phyloP scores from a whole-genome alignment of 2,888 invertebrate genomes.

The Oxycera nigricornis region DNA sequence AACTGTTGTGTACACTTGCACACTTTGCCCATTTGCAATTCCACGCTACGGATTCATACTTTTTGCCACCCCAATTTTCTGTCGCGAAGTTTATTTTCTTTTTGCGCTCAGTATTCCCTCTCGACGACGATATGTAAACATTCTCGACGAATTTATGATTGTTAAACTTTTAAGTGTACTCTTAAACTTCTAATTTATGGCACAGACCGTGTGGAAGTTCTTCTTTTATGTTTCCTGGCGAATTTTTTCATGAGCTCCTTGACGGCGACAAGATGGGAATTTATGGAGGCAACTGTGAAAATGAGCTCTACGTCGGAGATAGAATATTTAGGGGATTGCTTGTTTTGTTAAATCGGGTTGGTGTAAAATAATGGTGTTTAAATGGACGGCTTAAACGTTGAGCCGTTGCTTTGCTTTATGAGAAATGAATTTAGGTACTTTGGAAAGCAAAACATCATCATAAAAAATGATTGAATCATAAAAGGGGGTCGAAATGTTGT shows the following conservation, averaged over 20 bases:
- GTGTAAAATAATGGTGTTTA: too few species aligned
- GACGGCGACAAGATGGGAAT: background rate
- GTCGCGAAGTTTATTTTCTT: background rate
- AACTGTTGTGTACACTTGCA: background rate
- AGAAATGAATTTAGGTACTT: too few species aligned
- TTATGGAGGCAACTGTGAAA: too few species aligned
- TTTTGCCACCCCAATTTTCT: background rate
- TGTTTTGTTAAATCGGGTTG: too few species aligned
- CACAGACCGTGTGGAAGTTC: slow-evolving; percentile 15
- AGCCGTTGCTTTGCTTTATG: too few species aligned
- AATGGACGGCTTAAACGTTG: too few species aligned
- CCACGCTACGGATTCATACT: background rate
- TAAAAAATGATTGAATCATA: too few species aligned
- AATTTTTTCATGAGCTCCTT: background rate
- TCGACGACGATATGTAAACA: slow-evolving; percentile 41
- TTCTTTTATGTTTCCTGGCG: slow-evolving; percentile 8
- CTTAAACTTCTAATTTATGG: slow-evolving; percentile 43
- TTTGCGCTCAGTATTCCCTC: background rate
- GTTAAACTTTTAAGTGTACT: slow-evolving; percentile 43
- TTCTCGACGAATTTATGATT: slow-evolving; percentile 44
- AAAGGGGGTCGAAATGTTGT: too few species aligned
- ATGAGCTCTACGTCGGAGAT: too few species aligned
- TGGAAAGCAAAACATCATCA: too few species aligned
- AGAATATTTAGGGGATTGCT: too few species aligned
- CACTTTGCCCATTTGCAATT: background rate